These are phyloP conservation scores for Acholoe squamosa DNA, from an alignment of 2,888 invertebrate genomes.

Conservation along the genomic window DNA sequence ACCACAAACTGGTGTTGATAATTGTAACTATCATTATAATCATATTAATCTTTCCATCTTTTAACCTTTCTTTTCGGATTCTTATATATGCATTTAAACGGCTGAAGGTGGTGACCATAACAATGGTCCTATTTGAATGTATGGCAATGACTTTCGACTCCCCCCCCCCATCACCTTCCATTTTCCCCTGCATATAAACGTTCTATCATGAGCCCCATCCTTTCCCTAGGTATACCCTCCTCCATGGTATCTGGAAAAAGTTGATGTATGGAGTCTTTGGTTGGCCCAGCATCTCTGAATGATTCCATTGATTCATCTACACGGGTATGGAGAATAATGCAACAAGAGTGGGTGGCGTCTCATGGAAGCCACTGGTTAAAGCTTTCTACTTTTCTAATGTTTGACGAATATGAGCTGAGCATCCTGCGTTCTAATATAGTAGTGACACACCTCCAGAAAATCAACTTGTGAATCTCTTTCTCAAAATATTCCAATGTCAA, in stretches of 20 bases:
- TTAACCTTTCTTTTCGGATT: constrained; percentile 32
- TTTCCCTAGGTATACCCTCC: not conserved
- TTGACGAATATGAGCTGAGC: no score
- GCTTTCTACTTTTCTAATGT: no score
- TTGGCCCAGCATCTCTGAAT: no score
- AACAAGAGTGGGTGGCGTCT: no score
- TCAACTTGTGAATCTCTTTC: no score
- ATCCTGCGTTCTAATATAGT: no score
- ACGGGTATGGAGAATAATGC: no score
- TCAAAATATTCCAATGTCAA: no score
- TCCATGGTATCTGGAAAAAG: not conserved
- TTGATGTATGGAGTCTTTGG: no score
- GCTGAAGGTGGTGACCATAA: not conserved
- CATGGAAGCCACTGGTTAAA: no score
- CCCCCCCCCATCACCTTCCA: not conserved
- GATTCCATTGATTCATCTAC: no score
- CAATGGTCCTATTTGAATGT: constrained; percentile 41
- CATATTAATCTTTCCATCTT: constrained; percentile 39
- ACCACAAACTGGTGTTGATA: constrained; percentile 36
- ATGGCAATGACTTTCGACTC: not conserved
- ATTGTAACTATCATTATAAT: constrained; percentile 51
- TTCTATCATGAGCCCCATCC: not conserved
- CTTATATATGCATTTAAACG: constrained; percentile 42
- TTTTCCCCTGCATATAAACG: not conserved
- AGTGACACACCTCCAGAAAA: no score